Evolutionary conservation across 1,140 invertebrate genomes (phyloP), one percentile per base, ranked within the genome.

Genomic region (Cotesia chilonis): DNA sequence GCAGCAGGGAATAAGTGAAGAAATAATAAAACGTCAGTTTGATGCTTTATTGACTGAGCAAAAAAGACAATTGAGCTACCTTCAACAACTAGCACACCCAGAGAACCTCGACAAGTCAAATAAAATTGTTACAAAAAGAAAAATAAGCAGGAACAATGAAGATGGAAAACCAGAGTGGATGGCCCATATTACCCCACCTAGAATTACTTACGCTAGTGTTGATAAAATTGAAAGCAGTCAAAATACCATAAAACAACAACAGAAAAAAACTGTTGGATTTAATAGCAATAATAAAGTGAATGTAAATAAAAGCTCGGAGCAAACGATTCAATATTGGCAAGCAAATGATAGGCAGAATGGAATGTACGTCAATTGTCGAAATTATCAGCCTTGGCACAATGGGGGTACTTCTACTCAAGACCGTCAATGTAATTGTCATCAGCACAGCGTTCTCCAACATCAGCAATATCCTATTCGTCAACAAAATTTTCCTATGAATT

Each of bases 151-250:
- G 36, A 54, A 41, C 12, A 0, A 28, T 0, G 65, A 74, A 9
- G 78, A 84, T 9, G 81, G 78, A 6, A 84, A 84, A 57, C 83
- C 82, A 1, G 80, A 83, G 9, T 84, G 83, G 83, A 84, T 84
- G 83, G 5, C 72, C 4, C 81, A 80, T 9, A 75, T 84, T 1
- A 84, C 83, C 0, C 83, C 83, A 4, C 67, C 78, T 4, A 69
- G 77, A 5, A 73, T 82, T n/a, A 74, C 83, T 14, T 82, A 80
- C 12, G 41, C 65, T 6, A 75, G 78, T 7, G 14, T 79, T 5
- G 76, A 80, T 36, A 80, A 68, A 60, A 54, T 78, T 47, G 4
- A 57, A 6, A 41, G 75, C 9, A 55, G 54, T 61, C 10, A 41
- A 12, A 35, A 72, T 20, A 4, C 55, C 54, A 20, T 64, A 9